Evolutionary conservation across 2,888 invertebrate genomes (phyloP), one percentile per base, ranked within the genome.

Genomic region (Myathropa florea): DNA sequence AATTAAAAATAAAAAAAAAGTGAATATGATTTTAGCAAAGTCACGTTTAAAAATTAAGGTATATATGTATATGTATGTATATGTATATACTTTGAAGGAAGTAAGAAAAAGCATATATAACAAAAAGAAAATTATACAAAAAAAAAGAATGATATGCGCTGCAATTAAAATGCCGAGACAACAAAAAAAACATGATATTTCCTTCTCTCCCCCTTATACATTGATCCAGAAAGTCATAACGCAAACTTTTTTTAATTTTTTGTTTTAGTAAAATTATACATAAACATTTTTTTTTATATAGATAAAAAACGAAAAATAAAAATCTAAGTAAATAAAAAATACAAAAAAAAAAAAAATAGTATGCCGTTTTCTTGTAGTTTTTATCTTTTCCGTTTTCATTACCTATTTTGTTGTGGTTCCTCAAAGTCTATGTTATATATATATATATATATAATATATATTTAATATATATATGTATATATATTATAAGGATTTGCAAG

Each of bases 1-100:
- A 84, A 84, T 80, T 84, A 80, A 84, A 70, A 60, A 59, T 73
- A 79, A 79, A 46, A 55, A 60, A 30, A 33, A 33, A 33, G 12
- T 33, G 46, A 12, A 33, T 33, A 70, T 65, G 60, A 24, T 78
- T n/a, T 59, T 80, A 80, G 75, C 30, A 75, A 80, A 80, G 33
- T n/a, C n/a, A n/a, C n/a, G n/a, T n/a, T n/a, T n/a, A n/a, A n/a
- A 46, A 68, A 53, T 46, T 33, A 61, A 46, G 2, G 18, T 46
- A 46, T 46, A 18, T 46, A 4, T 21, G 46, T 46, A 18, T n/a
- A 2, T 36, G 14, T 39, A 39, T 39, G 3, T 39, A n/a, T 39
- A n/a, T 39, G 4, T 39, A 39, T 18, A 39, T 18, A n/a, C 6
- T n/a, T 39, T 33, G n/a, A 33, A 39, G 26, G 55, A 33, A 14